Evolutionary conservation across 2,888 invertebrate species (phyloP).

Genomic region (Tanytarsus gracilentus): DNA sequence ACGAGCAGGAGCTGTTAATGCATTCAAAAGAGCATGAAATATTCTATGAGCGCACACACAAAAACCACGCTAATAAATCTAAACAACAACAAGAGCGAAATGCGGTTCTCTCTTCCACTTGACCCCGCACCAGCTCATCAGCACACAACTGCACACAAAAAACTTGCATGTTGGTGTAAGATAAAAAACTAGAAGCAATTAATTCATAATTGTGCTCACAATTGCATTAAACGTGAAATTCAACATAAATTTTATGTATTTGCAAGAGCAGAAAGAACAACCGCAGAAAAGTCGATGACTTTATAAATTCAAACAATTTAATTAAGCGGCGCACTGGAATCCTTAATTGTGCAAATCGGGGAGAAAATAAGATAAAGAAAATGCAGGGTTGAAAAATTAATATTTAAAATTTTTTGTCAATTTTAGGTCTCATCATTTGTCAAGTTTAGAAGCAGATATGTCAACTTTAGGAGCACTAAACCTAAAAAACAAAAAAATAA

Average conservation of each 20-base stretch:
- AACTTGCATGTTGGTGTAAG: neutral
- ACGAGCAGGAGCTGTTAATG: neutral
- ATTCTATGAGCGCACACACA: too few relatives aligned
- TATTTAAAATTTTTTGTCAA: too few relatives aligned
- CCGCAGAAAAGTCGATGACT: neutral
- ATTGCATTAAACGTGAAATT: conserved; percentile 24
- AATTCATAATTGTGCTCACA: conserved; percentile 26
- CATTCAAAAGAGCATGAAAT: conserved; percentile 8
- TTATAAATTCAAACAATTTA: conserved; percentile 14
- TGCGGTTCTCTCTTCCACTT: conserved; percentile 3
- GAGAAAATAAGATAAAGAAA: too few relatives aligned
- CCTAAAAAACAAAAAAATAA: too few relatives aligned
- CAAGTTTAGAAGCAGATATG: too few relatives aligned
- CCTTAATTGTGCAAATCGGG: conserved; percentile 13
- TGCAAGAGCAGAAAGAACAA: neutral
- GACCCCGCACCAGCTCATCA: neutral
- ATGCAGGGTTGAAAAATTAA: too few relatives aligned
- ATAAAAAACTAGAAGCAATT: conserved; percentile 12
- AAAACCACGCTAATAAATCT: conserved; percentile 19
- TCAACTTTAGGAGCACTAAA: too few relatives aligned
- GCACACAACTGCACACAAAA: neutral
- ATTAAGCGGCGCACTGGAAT: conserved; percentile 5
- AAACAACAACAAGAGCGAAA: neutral
- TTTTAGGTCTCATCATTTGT: too few relatives aligned
- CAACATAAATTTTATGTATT: conserved; percentile 11